Conservation (phyloP, 2,113 vertebrate genomes). For the Heliornis fulica region DNA sequence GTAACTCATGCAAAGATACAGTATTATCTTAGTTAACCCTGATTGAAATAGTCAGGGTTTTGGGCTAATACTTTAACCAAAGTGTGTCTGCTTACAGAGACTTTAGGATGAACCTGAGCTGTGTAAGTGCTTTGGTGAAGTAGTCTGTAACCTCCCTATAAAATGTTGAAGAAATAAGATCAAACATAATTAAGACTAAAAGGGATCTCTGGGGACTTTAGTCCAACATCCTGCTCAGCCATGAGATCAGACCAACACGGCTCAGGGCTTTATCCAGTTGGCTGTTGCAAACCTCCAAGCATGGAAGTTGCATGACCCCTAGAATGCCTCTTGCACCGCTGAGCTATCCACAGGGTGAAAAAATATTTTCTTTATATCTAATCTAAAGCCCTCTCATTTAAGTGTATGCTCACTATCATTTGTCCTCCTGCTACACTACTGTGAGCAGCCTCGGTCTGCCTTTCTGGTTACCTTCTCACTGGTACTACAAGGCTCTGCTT, state of each 20-base stretch:
- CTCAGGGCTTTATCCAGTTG: not conserved
- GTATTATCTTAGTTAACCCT: not conserved
- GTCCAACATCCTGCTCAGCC: not conserved
- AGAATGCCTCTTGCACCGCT: not conserved
- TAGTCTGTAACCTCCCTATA: not conserved
- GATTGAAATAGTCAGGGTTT: not conserved
- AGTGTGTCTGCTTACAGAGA: not conserved
- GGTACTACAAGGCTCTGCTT: not conserved
- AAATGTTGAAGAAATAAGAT: not conserved
- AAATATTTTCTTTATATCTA: not conserved
- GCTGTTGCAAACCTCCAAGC: not conserved
- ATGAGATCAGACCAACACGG: not conserved
- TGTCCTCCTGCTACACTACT: not conserved
- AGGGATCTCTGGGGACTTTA: not conserved
- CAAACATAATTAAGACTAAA: not conserved
- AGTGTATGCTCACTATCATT: not conserved
- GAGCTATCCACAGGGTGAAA: not conserved
- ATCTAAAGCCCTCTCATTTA: not conserved
- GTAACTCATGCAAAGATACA: not conserved
- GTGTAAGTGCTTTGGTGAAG: not conserved
- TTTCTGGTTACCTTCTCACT: not conserved
- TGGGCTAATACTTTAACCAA: not conserved
- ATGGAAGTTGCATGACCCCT: rapidly evolving
- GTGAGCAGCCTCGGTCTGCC: not conserved
- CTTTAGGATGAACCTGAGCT: not conserved